Evolutionary conservation across 2,888 invertebrate genomes (phyloP).

Genomic region (Cataglyphis rosenhaueri): DNA sequence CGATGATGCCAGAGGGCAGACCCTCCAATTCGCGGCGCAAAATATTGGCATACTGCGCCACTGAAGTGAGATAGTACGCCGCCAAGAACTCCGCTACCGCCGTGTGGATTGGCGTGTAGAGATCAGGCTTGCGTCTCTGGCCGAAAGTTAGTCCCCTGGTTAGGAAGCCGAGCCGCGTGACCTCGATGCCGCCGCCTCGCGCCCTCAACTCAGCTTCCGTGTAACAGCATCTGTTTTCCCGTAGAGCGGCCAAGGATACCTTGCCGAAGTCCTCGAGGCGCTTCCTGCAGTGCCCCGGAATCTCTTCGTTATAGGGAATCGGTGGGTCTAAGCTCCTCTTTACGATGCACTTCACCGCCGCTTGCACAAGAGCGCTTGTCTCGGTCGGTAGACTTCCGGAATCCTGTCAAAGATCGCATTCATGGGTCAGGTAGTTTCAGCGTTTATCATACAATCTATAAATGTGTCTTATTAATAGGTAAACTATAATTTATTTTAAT

Average conservation of each 20-base stretch:
- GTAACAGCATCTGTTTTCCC: conserved; percentile 86
- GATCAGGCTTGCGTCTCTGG: conserved; percentile 85
- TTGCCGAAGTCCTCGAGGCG: conserved; percentile 87
- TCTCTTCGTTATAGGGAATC: conserved; percentile 79
- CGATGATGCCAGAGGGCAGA: conserved; percentile 85
- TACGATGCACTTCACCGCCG: conserved; percentile 85
- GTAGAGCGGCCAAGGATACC: conserved; percentile 86
- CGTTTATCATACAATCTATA: neutral
- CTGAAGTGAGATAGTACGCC: conserved; percentile 87
- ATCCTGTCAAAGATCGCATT: conserved; percentile 67
- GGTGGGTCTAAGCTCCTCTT: conserved; percentile 83
- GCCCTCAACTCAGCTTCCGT: conserved; percentile 86
- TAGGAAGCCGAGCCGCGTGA: conserved; percentile 85
- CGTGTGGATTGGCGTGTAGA: conserved; percentile 86
- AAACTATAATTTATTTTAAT: too few relatives aligned
- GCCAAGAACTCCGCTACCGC: conserved; percentile 87
- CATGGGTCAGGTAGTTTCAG: neutral
- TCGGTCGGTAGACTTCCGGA: conserved; percentile 82
- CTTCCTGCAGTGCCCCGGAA: conserved; percentile 85
- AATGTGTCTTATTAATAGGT: neutral
- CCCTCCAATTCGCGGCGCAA: conserved; percentile 86
- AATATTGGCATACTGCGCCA: conserved; percentile 86
- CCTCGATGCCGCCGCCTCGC: conserved; percentile 84
- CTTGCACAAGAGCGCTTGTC: conserved; percentile 82
- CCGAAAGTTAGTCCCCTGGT: conserved; percentile 84